Percentiles rank a stretch among this genome's conserved stretches.
Conservation (phyloP, 2,113 vertebrate genomes). For the Pantherophis guttatus region DNA sequence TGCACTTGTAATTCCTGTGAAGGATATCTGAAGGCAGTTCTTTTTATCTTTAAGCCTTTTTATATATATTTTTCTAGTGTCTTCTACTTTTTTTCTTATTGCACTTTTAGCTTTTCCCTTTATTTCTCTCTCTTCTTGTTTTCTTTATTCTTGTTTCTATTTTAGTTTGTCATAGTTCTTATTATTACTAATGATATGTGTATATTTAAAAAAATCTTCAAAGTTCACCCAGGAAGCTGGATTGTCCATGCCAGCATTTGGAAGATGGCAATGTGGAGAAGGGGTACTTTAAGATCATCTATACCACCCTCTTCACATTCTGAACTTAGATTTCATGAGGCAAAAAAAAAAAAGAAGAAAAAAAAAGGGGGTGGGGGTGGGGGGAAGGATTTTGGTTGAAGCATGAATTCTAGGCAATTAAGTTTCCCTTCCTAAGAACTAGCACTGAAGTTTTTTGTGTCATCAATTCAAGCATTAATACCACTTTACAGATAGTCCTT, state of each 20-base stretch:
- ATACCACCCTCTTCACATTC: not conserved
- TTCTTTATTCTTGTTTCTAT: not conserved
- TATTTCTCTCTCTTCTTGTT: not conserved
- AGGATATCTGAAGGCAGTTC: not conserved
- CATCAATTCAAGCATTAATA: too few species aligned
- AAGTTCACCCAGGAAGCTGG: not conserved
- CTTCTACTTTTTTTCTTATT: not conserved
- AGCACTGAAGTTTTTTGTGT: too few species aligned
- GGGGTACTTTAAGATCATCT: not conserved
- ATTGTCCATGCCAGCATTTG: not conserved
- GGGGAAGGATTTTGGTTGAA: too few species aligned
- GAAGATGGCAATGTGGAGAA: not conserved
- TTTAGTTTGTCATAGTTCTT: not conserved
- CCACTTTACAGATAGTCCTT: too few species aligned
- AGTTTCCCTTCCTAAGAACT: too few species aligned
- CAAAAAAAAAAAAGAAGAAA: too few species aligned
- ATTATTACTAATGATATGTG: not conserved
- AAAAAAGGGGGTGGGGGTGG: rapidly evolving
- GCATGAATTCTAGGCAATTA: too few species aligned
- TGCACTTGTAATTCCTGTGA: not conserved
- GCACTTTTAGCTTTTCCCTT: too few species aligned
- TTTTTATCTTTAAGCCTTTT: not conserved
- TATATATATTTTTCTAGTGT: not conserved
- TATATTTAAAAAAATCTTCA: too few species aligned
- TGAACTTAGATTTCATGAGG: too few species aligned